Conservation (phyloP, 2,888 invertebrate species). For the Stenodema calcarata region DNA sequence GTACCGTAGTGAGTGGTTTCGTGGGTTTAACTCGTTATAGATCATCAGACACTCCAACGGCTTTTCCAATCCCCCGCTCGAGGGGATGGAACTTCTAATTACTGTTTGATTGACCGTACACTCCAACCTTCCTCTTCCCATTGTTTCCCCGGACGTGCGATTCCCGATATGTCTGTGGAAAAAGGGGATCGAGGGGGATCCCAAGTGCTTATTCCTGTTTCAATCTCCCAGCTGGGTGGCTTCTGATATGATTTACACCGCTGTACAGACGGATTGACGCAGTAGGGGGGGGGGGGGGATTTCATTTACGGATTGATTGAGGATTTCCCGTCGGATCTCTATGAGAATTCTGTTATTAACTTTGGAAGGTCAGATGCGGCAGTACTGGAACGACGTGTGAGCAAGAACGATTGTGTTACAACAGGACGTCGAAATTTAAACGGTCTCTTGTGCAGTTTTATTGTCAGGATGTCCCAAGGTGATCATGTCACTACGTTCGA, state of each 20-base stretch:
- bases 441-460: no score
- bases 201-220: not conserved
- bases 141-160: not conserved
- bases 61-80: not conserved
- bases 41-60: no score
- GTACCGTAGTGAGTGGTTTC: no score
- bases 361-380: no score
- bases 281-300: no score
- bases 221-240: not conserved
- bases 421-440: no score
- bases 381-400: no score
- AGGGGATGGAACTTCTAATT: constrained; percentile 19
- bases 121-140: not conserved
- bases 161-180: not conserved
- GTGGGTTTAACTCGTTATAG: no score
- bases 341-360: not conserved
- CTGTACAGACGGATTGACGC: not conserved
- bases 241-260: not conserved
- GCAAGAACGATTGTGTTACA: no score
- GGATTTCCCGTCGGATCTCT: not conserved
- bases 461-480: no score
- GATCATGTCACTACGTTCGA: no score
- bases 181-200: not conserved
- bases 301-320: not conserved
- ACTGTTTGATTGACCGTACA: constrained; percentile 11